phyloP scores from a whole-genome alignment of 2,797 vertebrate species.

The Australoheros facetus region DNA sequence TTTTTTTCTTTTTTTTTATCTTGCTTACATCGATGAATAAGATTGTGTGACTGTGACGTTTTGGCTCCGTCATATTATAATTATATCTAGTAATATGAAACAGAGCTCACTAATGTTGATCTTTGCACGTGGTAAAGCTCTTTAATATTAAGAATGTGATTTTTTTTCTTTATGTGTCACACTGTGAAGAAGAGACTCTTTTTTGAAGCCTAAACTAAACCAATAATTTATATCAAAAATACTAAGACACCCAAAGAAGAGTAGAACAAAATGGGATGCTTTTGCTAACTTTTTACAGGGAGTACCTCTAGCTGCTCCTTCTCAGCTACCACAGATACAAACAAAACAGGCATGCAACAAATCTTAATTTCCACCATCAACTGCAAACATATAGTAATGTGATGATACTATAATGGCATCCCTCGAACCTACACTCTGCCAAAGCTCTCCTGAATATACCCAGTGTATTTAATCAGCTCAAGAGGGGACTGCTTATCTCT shows the following conservation, averaged over 20 bases:
- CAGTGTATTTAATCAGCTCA: constrained; percentile 80
- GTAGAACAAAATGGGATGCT: constrained; percentile 43
- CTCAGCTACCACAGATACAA: constrained; percentile 18
- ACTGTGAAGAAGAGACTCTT: background rate
- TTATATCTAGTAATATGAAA: constrained; percentile 49
- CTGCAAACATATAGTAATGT: constrained; percentile 58
- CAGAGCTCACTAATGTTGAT: constrained; percentile 48
- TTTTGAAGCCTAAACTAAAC: constrained; percentile 14
- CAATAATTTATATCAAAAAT: background rate
- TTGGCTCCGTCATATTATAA: constrained; percentile 48
- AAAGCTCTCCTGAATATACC: constrained; percentile 64
- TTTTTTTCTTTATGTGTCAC: constrained; percentile 15
- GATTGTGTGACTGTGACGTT: constrained; percentile 34
- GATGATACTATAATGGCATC: constrained; percentile 54
- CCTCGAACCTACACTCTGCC: constrained; percentile 62
- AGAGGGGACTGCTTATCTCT: constrained; percentile 79
- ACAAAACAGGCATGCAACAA: constrained; percentile 22
- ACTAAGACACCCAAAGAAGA: constrained; percentile 21
- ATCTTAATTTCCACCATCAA: constrained; percentile 36
- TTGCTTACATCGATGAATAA: constrained; percentile 30
- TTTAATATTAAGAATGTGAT: background rate
- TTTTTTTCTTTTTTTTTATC: constrained; percentile 32
- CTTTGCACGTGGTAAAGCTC: constrained; percentile 26
- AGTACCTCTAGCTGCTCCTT: constrained; percentile 39
- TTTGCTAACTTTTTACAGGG: constrained; percentile 45